These are phyloP conservation scores for Drosophila affinis DNA, from an alignment of 2,888 invertebrate genomes.

Conservation along the genomic window DNA sequence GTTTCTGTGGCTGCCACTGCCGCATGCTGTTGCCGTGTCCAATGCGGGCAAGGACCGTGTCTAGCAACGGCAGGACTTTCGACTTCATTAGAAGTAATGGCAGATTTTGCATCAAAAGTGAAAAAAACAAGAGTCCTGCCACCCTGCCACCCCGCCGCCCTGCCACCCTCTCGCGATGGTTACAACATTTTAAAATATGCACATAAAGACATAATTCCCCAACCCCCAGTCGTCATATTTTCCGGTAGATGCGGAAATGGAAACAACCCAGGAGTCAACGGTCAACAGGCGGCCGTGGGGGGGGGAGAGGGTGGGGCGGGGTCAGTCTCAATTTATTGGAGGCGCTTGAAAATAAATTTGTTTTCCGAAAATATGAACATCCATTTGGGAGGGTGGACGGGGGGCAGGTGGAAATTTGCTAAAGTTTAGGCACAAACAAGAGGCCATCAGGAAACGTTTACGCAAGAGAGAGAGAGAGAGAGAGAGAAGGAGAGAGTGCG, in stretches of 20 bases:
- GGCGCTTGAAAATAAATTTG: slow-evolving; percentile 54
- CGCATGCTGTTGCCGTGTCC: slow-evolving; percentile 10
- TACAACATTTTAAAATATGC: slow-evolving; percentile 69
- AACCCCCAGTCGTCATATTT: slow-evolving; percentile 13
- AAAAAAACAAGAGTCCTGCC: slow-evolving; percentile 35
- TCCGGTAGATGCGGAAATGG: slow-evolving; percentile 35
- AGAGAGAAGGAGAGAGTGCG: no score
- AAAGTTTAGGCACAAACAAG: slow-evolving; percentile 4
- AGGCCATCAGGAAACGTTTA: slow-evolving; percentile 31
- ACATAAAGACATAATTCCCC: slow-evolving; percentile 68
- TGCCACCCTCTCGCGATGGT: slow-evolving; percentile 42
- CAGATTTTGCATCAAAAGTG: slow-evolving; percentile 53
- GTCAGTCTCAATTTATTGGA: slow-evolving; percentile 51
- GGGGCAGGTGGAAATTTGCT: not conserved
- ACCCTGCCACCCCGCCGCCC: not conserved
- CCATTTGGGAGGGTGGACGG: slow-evolving; percentile 2
- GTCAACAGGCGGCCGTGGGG: slow-evolving; percentile 25
- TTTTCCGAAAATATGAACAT: slow-evolving; percentile 51
- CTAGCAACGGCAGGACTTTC: slow-evolving; percentile 38
- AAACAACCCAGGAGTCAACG: slow-evolving; percentile 40
- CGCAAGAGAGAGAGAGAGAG: slow-evolving; percentile 3
- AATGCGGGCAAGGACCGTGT: no score
- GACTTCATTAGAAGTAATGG: slow-evolving; percentile 68
- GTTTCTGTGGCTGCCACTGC: slow-evolving; percentile 8
- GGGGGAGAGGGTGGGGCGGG: not conserved